Percentiles rank a stretch among this genome's conserved stretches.
These are phyloP conservation scores for Microcebus griseorufus DNA, from an alignment of 2,113 vertebrate genomes.

Conservation along the genomic window DNA sequence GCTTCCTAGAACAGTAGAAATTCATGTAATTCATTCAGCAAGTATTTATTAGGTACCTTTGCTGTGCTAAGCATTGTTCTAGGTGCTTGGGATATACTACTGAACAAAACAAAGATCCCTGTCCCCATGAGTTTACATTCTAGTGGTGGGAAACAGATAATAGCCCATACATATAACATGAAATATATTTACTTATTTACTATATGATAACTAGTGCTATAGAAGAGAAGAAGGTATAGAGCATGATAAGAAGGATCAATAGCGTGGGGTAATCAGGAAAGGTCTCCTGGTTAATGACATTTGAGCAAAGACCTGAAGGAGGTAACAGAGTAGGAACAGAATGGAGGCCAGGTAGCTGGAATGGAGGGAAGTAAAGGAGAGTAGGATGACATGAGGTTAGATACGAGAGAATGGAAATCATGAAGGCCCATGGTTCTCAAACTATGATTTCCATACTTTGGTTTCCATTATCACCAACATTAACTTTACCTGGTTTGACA, in stretches of 20 bases:
- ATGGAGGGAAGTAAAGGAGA: not conserved
- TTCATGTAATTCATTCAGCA: not conserved
- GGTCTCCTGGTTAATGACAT: not conserved
- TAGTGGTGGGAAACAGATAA: conserved; percentile 19
- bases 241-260: not conserved
- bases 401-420: not conserved
- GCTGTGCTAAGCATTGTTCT: not conserved
- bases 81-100: not conserved
- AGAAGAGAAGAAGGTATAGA: not conserved
- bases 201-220: not conserved
- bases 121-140: not conserved
- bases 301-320: not conserved
- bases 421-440: not conserved
- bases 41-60: not conserved
- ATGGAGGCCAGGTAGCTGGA: not conserved
- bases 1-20: not conserved
- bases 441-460: not conserved
- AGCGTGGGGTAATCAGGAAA: not conserved
- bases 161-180: not conserved
- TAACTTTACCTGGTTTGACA: not conserved
- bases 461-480: not conserved
- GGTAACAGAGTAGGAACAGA: not conserved
- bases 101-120: conserved; percentile 10
- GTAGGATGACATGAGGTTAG: not conserved
- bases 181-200: conserved; percentile 15